Percentiles rank a stretch among this genome's conserved stretches.
phyloP scores from a whole-genome alignment of 2,797 vertebrate genomes.

The Dendrocincla tyrannina region DNA sequence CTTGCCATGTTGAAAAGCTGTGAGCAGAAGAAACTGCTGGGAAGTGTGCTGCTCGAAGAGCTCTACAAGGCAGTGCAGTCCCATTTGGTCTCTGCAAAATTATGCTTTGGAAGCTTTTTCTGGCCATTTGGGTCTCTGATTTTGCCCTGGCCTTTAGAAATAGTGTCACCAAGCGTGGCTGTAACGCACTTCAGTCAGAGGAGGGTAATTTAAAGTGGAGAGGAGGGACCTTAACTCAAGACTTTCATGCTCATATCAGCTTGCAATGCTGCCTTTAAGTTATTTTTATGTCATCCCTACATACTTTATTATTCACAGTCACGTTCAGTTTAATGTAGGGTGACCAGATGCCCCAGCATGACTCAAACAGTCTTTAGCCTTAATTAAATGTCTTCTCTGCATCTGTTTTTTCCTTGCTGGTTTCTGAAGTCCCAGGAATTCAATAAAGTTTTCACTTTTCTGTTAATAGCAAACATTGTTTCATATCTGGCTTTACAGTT shows the following conservation, averaged over 20 bases:
- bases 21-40: neutral
- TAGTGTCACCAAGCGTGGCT: neutral
- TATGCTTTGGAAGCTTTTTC: neutral
- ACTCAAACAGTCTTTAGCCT: constrained; percentile 19
- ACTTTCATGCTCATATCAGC: neutral
- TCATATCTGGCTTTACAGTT: constrained; percentile 51
- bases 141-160: neutral
- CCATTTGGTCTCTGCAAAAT: neutral
- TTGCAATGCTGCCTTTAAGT: neutral
- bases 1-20: neutral
- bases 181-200: neutral
- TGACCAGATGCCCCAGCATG: constrained; percentile 38
- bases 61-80: neutral
- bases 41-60: neutral
- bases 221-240: neutral
- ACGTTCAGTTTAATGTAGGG: neutral
- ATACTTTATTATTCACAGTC: neutral
- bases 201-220: neutral
- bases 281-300: constrained; percentile 33
- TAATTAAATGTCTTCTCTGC: constrained; percentile 31
- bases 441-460: constrained; percentile 14
- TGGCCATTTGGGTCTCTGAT: neutral
- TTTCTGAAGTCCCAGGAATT: constrained; percentile 29
- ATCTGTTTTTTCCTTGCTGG: neutral
- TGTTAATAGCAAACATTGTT: constrained; percentile 52